These are phyloP conservation scores for Pristis pectinata DNA, from an alignment of 2,797 vertebrate species.

Conservation along the genomic window DNA sequence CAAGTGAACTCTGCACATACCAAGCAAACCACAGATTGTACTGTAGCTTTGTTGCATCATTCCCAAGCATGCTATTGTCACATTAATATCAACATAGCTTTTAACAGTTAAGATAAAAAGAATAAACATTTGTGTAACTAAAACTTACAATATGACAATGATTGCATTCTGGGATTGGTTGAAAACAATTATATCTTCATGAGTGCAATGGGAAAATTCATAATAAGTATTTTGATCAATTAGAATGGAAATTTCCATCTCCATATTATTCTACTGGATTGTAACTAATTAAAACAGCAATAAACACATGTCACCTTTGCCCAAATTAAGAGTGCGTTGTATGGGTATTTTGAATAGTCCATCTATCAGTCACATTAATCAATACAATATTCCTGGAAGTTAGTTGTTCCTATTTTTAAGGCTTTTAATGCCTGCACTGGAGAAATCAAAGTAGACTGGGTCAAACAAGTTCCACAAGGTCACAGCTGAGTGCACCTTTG, in stretches of 20 bases:
- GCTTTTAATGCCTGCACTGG: not conserved
- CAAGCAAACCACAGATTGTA: not conserved
- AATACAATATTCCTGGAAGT: not conserved
- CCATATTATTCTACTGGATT: not conserved
- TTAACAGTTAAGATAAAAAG: constrained; percentile 21
- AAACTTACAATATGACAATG: not conserved
- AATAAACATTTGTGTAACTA: not conserved
- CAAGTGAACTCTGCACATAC: not conserved
- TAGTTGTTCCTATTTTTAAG: not conserved
- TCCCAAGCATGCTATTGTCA: not conserved
- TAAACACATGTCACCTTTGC: not conserved
- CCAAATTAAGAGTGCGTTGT: not conserved
- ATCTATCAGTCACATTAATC: not conserved
- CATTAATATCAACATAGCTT: not conserved
- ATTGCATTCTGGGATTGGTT: not conserved
- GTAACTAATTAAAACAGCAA: not conserved
- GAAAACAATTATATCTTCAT: not conserved
- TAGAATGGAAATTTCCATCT: not conserved
- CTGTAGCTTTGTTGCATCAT: not conserved
- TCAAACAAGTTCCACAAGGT: not conserved
- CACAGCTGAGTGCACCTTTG: not conserved
- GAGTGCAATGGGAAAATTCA: not conserved
- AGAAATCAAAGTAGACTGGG: not conserved
- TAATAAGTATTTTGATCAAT: not conserved
- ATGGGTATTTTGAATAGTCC: not conserved